Evolutionary conservation across 2,113 vertebrate genomes (phyloP).

Genomic region (Thoracochromis brauschi): DNA sequence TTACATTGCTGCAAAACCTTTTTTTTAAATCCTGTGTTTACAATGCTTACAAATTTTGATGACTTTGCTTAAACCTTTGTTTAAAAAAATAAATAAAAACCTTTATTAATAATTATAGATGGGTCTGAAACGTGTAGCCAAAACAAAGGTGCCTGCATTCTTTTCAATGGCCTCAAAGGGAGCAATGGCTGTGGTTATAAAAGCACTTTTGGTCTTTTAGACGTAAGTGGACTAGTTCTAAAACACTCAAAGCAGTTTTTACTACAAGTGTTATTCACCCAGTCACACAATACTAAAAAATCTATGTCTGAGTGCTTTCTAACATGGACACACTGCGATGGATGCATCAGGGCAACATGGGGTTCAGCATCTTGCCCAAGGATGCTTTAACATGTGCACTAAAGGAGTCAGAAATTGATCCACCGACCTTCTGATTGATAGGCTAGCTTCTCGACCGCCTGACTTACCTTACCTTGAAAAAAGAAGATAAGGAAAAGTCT

Average conservation of each 20-base stretch:
- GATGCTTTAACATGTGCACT: neutral
- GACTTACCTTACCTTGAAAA: neutral
- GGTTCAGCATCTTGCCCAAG: neutral
- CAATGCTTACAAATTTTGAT: neutral
- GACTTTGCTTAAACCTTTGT: neutral
- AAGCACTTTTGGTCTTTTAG: neutral
- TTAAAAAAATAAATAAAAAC: neutral
- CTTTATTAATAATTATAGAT: neutral
- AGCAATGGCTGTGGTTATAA: neutral
- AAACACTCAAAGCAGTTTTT: neutral
- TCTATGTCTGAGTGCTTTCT: neutral
- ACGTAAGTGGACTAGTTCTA: neutral
- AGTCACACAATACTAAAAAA: neutral
- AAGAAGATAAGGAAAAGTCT: neutral
- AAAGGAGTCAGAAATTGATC: neutral
- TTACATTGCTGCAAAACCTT: neutral
- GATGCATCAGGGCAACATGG: neutral
- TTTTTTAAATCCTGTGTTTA: rapidly evolving
- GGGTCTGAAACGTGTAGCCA: neutral
- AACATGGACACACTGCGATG: neutral
- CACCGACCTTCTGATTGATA: neutral
- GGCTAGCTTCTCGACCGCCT: neutral
- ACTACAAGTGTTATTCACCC: neutral
- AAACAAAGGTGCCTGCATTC: neutral
- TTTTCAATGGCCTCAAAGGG: neutral